These are phyloP conservation scores for Lasioglossum zephyrum DNA, from an alignment of 2,888 invertebrate species.

Conservation along the genomic window DNA sequence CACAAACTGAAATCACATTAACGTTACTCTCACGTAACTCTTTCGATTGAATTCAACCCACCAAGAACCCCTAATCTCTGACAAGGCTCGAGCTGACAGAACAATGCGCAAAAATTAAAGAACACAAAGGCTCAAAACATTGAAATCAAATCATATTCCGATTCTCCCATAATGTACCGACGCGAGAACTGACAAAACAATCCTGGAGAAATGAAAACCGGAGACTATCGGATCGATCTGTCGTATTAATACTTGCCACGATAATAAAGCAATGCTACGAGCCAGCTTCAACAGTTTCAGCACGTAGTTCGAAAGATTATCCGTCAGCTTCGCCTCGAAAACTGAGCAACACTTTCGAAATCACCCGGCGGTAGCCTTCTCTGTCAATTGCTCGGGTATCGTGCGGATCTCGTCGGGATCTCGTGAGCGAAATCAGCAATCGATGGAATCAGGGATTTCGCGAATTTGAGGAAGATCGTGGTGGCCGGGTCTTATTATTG, in stretches of 20 bases:
- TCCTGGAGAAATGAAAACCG: background rate
- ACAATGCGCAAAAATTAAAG: too few relatives aligned
- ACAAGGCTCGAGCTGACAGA: too few relatives aligned
- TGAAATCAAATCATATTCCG: background rate
- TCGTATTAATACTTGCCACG: too few relatives aligned
- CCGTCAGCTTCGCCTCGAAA: background rate
- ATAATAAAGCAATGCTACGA: background rate
- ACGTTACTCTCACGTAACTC: too few relatives aligned
- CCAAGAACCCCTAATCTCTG: too few relatives aligned
- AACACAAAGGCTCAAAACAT: background rate
- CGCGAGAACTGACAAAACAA: background rate
- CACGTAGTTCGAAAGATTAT: background rate
- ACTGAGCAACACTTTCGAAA: background rate
- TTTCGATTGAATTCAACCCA: too few relatives aligned
- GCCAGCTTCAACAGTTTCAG: background rate
- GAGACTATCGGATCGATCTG: background rate
- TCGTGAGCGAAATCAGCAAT: background rate
- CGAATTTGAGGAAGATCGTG: conserved; percentile 8
- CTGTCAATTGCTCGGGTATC: background rate
- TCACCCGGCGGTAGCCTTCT: background rate
- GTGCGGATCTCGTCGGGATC: background rate
- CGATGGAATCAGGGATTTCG: background rate
- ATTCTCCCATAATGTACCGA: background rate
- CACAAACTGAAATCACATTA: too few relatives aligned
- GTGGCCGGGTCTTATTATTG: conserved; percentile 68